These are phyloP conservation scores for Cotesia glomerata DNA, from an alignment of 1,140 invertebrate species.

Conservation along the genomic window DNA sequence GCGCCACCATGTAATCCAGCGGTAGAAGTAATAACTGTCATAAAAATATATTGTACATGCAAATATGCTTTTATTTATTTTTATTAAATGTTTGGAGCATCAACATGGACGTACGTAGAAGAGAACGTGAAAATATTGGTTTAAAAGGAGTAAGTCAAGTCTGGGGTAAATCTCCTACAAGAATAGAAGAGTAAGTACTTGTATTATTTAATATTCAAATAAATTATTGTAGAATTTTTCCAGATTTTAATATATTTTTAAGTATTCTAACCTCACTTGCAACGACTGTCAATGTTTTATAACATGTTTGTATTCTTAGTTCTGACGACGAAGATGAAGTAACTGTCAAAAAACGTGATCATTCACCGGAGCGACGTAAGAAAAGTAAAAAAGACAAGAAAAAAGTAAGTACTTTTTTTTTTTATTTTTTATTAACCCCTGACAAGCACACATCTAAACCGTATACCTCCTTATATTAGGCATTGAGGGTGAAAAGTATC, in stretches of 20 bases:
- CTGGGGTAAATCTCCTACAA: constrained; percentile 76
- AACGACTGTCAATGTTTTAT: constrained; percentile 28
- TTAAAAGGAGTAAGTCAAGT: constrained; percentile 70
- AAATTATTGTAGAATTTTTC: constrained; percentile 37
- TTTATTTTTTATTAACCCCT: no score
- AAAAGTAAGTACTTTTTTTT: constrained; percentile 54
- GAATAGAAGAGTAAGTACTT: constrained; percentile 65
- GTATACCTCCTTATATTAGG: no score
- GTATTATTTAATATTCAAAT: constrained; percentile 33
- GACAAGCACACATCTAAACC: no score
- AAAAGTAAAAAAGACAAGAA: constrained; percentile 68
- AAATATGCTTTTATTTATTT: no score
- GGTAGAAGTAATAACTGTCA: no score
- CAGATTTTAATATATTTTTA: not conserved
- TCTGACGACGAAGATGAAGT: constrained; percentile 64
- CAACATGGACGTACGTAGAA: constrained; percentile 68
- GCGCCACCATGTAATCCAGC: no score
- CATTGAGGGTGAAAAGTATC: no score
- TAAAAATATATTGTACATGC: no score
- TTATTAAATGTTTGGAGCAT: no score
- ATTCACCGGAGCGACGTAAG: constrained; percentile 67
- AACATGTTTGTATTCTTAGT: constrained; percentile 39
- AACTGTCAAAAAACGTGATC: constrained; percentile 60
- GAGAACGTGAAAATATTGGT: constrained; percentile 76
- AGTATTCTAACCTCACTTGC: not conserved